phyloP scores from a whole-genome alignment of 2,797 vertebrate species.

The Poecilia velifera region DNA sequence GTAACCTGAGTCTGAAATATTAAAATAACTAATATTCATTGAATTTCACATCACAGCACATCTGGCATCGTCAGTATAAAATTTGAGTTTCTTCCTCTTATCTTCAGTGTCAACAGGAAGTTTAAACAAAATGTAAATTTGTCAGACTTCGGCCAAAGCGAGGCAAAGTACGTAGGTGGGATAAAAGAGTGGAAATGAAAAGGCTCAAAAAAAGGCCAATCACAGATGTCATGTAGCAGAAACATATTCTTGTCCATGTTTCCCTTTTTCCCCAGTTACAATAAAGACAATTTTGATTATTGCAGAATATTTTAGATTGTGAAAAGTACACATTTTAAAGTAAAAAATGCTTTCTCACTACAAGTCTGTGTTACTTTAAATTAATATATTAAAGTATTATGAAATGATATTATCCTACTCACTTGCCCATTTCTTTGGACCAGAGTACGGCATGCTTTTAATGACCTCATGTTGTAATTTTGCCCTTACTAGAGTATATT shows the following conservation, averaged over 20 bases:
- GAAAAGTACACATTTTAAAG: not conserved
- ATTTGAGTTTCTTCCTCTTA: not conserved
- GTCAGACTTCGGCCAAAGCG: not conserved
- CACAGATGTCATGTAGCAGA: not conserved
- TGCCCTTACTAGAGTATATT: not conserved
- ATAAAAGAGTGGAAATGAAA: not conserved
- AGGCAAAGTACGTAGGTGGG: not conserved
- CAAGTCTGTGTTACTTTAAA: not conserved
- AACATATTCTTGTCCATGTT: not conserved
- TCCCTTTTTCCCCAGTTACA: not conserved
- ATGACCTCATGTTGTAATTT: not conserved
- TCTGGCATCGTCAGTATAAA: not conserved
- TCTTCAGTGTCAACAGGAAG: not conserved
- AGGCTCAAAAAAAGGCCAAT: not conserved
- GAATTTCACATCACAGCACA: not conserved
- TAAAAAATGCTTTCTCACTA: not conserved
- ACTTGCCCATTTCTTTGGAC: not conserved
- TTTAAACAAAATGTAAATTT: not conserved
- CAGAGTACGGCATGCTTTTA: not conserved
- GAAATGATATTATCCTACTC: not conserved
- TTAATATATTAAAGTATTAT: not conserved
- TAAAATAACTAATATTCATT: not conserved
- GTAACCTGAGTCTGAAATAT: not conserved
- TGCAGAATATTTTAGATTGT: not conserved
- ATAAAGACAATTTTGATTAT: not conserved